Evolutionary conservation across 2,888 invertebrate genomes (phyloP), one percentile per base, ranked within the genome.

Genomic region (Mactromeris polynyma): DNA sequence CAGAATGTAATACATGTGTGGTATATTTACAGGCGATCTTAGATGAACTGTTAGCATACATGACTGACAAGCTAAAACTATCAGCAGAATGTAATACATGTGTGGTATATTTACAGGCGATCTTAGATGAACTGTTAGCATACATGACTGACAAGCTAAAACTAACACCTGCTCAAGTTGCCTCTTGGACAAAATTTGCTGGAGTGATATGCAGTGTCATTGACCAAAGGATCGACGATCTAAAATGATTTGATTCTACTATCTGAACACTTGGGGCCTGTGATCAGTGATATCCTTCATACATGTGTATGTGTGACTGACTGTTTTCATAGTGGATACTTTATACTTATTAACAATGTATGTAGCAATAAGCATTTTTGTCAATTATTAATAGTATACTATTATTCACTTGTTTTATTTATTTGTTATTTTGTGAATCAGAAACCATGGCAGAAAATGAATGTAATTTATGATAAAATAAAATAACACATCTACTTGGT

Each of bases 81-180:
- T 36, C 26, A 0, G n/a, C n/a, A n/a, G n/a, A n/a, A n/a, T n/a
- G n/a, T n/a, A n/a, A n/a, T n/a, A n/a, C n/a, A n/a, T n/a, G n/a
- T n/a, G n/a, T n/a, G n/a, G n/a, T n/a, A n/a, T n/a, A n/a, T n/a
- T 81, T 83, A 26, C 84, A 84, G 84, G 54, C 77, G 4, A 36
- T 77, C 0, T 36, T 84, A 21, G 33, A 21, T 2, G 84, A 84
- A 42, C 38, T 84, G 33, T 46, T 84, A 38, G 26, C n/a, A 3
- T 84, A 77, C n/a, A 78, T 78, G 36, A 84, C 33, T 7, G 84
- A 84, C 2, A 73, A 77, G 36, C 21, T 73, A 26, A 33, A 31
- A 36, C 54, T 84, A 14, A 51, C 26, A 0, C 54, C 77, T 33
- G 21, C 77, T 26, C 84, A 84, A 46, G 51, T 84, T 40, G 4